Evolutionary conservation across 2,797 vertebrate species (phyloP).

Genomic region (Balearica regulorum): DNA sequence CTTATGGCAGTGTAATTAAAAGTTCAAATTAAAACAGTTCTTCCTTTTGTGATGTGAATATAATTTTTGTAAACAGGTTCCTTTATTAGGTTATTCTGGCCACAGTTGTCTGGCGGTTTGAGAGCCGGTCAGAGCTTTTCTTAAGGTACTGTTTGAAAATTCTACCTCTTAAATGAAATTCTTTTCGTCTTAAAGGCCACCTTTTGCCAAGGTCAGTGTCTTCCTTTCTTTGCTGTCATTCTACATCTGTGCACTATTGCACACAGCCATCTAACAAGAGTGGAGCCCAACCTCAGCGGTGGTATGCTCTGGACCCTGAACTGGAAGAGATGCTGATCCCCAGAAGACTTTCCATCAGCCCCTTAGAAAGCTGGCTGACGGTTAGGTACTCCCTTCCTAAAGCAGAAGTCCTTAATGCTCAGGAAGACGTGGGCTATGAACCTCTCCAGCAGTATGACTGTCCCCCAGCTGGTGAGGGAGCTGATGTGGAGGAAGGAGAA

Average conservation of each 20-base stretch:
- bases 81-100: neutral
- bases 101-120: neutral
- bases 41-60: fast-evolving
- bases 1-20: fast-evolving
- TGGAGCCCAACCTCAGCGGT: constrained; percentile 68
- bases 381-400: constrained; percentile 82
- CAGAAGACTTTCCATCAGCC: constrained; percentile 89
- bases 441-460: neutral
- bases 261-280: constrained; percentile 73
- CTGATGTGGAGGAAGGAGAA: neutral
- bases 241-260: constrained; percentile 46
- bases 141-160: neutral
- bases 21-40: neutral
- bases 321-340: constrained; percentile 90
- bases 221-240: neutral
- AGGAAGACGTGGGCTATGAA: neutral
- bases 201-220: constrained; percentile 20
- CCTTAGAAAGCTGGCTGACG: constrained; percentile 91
- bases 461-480: constrained; percentile 49
- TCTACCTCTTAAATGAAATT: neutral
- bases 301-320: constrained; percentile 79
- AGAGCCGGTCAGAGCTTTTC: neutral
- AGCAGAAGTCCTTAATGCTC: neutral
- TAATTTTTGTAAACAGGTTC: neutral
- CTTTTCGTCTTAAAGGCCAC: constrained; percentile 15